A percentile compares a stretch with the other conserved stretches of the same genome.
These are phyloP conservation scores for Cyrtonyx montezumae DNA, from an alignment of 2,113 vertebrate species.

Conservation along the genomic window DNA sequence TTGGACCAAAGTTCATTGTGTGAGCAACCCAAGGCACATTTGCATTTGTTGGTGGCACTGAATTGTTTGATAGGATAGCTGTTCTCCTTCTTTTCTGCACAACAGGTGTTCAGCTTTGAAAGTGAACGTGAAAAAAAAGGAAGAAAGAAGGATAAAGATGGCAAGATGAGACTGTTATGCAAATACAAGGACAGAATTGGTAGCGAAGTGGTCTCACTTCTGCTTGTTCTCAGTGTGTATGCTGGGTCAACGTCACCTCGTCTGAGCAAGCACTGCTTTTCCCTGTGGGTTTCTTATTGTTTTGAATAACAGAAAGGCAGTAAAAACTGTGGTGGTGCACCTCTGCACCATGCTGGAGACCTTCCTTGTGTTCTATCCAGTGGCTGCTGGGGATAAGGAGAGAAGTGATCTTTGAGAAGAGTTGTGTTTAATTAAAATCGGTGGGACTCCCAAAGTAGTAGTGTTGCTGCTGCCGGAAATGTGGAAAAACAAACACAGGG, in stretches of 20 bases:
- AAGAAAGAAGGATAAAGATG: not conserved
- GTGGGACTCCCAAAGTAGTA: not conserved
- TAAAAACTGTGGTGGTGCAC: not conserved
- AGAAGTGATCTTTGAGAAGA: not conserved
- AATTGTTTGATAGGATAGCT: not conserved
- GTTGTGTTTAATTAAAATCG: not conserved
- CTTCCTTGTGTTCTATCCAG: not conserved
- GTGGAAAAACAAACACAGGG: not conserved
- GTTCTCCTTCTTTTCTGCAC: not conserved
- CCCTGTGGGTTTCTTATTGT: not conserved
- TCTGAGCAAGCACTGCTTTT: not conserved
- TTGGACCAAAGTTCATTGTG: not conserved
- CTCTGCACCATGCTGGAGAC: not conserved
- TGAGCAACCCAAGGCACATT: not conserved
- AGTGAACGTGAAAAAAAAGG: not conserved
- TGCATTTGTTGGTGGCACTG: not conserved
- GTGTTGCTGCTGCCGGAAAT: not conserved
- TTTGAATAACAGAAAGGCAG: not conserved
- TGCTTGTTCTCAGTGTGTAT: not conserved
- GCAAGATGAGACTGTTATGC: not conserved
- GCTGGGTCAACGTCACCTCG: fast-evolving
- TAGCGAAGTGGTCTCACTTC: not conserved
- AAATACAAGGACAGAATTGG: not conserved
- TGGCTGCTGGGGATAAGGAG: not conserved
- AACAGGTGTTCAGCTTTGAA: not conserved